phyloP scores from a whole-genome alignment of 2,113 vertebrate species.

The Phyllopteryx taeniolatus region DNA sequence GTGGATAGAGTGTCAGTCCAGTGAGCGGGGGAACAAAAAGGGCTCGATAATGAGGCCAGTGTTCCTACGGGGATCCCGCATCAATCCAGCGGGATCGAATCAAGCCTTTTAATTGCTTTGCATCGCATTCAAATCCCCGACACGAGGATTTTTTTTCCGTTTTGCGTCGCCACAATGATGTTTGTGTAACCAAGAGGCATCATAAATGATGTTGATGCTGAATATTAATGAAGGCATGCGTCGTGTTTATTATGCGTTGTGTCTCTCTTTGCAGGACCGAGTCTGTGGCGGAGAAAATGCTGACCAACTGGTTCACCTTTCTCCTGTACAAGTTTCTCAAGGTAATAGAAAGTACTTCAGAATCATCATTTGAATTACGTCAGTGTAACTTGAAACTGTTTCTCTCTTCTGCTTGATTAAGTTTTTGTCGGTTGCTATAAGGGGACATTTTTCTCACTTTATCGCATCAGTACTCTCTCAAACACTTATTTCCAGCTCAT shows the following conservation, averaged over 20 bases:
- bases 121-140: slow-evolving; percentile 65
- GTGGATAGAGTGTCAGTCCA: slow-evolving; percentile 64
- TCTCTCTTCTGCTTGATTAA: too few species aligned
- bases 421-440: too few species aligned
- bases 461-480: too few species aligned
- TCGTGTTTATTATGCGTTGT: slow-evolving; percentile 25
- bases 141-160: slow-evolving; percentile 1
- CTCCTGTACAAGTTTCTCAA: slow-evolving; percentile 72
- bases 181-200: slow-evolving; percentile 57
- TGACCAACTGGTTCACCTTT: slow-evolving; percentile 73
- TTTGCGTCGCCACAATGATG: slow-evolving; percentile 48
- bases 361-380: too few species aligned
- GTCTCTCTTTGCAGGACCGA: slow-evolving; percentile 62
- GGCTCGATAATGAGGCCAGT: slow-evolving; percentile 67
- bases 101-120: slow-evolving; percentile 75
- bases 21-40: slow-evolving; percentile 58
- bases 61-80: slow-evolving; percentile 72
- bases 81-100: slow-evolving; percentile 70
- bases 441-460: too few species aligned
- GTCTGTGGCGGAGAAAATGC: slow-evolving; percentile 73
- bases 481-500: too few species aligned
- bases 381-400: too few species aligned
- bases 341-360: slow-evolving; percentile 32
- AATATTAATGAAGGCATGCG: slow-evolving; percentile 54
- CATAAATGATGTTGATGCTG: slow-evolving; percentile 49